Evolutionary conservation across 2,113 vertebrate genomes (phyloP).

Genomic region (Melozone crissalis): DNA sequence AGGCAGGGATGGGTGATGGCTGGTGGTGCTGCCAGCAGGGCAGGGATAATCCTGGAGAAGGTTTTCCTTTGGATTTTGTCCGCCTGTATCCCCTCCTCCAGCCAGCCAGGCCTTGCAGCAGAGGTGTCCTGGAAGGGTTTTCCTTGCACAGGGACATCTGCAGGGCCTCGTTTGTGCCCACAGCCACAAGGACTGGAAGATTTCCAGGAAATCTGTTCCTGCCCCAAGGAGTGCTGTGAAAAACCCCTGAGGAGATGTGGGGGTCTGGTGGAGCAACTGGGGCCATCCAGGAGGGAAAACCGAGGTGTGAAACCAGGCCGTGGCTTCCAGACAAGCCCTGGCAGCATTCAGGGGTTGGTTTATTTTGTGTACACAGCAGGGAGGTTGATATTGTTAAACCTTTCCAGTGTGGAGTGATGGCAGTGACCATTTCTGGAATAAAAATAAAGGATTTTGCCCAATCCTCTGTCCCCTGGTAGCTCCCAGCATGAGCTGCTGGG

Average conservation of each 20-base stretch:
- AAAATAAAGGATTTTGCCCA: not conserved
- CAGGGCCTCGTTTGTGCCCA: not conserved
- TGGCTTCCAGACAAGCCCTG: not conserved
- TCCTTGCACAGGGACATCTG: not conserved
- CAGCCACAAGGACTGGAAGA: not conserved
- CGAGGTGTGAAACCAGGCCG: not conserved
- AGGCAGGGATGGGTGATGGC: not conserved
- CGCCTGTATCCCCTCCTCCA: not conserved
- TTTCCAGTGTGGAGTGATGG: not conserved
- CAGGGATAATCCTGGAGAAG: not conserved
- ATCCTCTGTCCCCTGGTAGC: not conserved
- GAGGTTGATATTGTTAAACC: not conserved
- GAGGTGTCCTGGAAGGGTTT: not conserved
- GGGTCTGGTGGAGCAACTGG: not conserved
- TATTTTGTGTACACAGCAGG: not conserved
- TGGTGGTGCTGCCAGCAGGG: not conserved
- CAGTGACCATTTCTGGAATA: not conserved
- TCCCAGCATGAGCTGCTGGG: not conserved
- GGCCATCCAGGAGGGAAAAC: not conserved
- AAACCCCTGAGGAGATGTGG: not conserved
- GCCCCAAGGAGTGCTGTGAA: not conserved
- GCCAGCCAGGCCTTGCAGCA: rapidly evolving
- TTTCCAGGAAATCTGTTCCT: not conserved
- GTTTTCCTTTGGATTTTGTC: not conserved
- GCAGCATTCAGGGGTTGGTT: not conserved